Conservation (phyloP, 2,888 invertebrate species). For the Hemicrepidius hirtus region DNA sequence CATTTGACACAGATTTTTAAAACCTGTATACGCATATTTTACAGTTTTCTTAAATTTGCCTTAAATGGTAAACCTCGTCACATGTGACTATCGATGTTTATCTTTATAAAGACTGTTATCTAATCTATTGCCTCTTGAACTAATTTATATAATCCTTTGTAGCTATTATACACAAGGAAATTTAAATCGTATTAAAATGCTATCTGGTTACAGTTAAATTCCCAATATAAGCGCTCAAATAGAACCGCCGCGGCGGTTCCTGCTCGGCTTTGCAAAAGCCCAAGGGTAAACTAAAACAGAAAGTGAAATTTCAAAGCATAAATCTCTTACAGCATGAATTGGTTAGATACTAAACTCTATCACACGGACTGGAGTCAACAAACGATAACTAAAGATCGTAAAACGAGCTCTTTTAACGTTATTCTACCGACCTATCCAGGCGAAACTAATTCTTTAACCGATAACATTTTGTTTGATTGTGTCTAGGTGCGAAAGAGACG, state of each 20-base stretch:
- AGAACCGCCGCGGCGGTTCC: slow-evolving; percentile 13
- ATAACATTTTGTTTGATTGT: neutral
- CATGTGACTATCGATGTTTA: neutral
- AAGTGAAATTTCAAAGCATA: slow-evolving; percentile 45
- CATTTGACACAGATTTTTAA: slow-evolving; percentile 16
- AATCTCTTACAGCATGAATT: slow-evolving; percentile 39
- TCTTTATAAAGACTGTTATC: neutral
- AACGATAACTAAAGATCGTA: slow-evolving; percentile 37
- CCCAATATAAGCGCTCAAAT: neutral
- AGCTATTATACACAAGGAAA: slow-evolving; percentile 1
- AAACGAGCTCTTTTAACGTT: slow-evolving; percentile 29
- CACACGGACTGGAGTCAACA: slow-evolving; percentile 16
- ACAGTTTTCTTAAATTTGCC: neutral
- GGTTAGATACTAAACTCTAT: slow-evolving; percentile 33
- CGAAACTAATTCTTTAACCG: slow-evolving; percentile 1
- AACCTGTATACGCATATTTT: neutral
- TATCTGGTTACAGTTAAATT: slow-evolving; percentile 14
- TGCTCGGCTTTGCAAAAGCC: slow-evolving; percentile 28
- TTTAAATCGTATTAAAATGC: slow-evolving; percentile 15
- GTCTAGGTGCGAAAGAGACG: slow-evolving; percentile 16
- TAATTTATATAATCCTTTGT: slow-evolving; percentile 22
- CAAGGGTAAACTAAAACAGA: slow-evolving; percentile 47
- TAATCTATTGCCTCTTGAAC: slow-evolving; percentile 10
- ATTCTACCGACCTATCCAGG: neutral
- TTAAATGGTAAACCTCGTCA: slow-evolving; percentile 13